Percentiles rank a stretch among this genome's conserved stretches.
phyloP scores from a whole-genome alignment of 2,797 vertebrate species.

The Halcyon leucocephala region DNA sequence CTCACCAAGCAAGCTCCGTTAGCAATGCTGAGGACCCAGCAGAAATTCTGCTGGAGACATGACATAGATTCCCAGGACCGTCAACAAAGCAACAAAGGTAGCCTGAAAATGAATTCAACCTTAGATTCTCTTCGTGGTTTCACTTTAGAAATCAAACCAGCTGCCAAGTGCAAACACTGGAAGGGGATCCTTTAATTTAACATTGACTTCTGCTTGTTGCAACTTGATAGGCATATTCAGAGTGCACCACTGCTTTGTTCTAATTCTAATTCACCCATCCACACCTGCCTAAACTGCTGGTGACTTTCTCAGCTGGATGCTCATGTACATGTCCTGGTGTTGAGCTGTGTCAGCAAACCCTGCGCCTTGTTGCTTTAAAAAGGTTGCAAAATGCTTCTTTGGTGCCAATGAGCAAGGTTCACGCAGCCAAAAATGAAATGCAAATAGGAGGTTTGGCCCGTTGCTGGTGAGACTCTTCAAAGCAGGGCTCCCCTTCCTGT shows the following conservation, averaged over 20 bases:
- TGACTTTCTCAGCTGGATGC: constrained; percentile 42
- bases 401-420: constrained; percentile 19
- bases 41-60: neutral
- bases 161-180: constrained; percentile 2
- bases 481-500: constrained; percentile 67
- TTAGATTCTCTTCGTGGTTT: neutral
- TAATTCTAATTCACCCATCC: constrained; percentile 29
- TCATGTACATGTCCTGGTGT: neutral
- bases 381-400: constrained; percentile 30
- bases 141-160: neutral
- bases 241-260: constrained; percentile 45
- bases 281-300: constrained; percentile 57
- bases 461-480: constrained; percentile 59
- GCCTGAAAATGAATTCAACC: neutral
- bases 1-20: neutral
- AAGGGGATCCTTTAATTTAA: constrained; percentile 32
- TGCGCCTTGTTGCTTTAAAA: neutral
- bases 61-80: neutral
- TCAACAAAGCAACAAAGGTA: neutral
- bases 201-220: constrained; percentile 35
- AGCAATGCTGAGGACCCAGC: neutral
- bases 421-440: constrained; percentile 54
- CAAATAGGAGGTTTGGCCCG: constrained; percentile 63
- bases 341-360: constrained; percentile 51
- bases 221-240: constrained; percentile 47